A percentile compares a stretch with the other conserved stretches of the same genome.
These are phyloP conservation scores for Drosophila virilis DNA, from an alignment of 1,140 invertebrate genomes.

Conservation along the genomic window DNA sequence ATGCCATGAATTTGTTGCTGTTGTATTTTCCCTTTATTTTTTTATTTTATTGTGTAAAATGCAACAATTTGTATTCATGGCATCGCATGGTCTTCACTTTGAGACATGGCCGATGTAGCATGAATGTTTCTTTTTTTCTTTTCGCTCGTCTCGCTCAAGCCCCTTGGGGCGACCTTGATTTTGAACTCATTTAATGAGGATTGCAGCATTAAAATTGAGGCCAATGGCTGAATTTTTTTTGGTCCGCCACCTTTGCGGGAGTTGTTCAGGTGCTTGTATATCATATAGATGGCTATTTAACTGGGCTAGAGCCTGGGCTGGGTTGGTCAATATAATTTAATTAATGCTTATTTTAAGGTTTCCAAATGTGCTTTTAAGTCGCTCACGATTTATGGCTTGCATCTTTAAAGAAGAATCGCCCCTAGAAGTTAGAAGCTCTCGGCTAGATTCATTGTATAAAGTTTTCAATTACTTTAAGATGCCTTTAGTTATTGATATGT, in stretches of 20 bases:
- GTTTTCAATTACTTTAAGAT: too few species aligned
- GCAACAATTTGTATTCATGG: constrained; percentile 81
- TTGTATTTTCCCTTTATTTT: constrained; percentile 7
- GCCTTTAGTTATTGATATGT: too few species aligned
- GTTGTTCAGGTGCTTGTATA: constrained; percentile 23
- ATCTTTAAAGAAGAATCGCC: not conserved
- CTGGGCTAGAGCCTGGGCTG: not conserved
- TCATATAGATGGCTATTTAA: constrained; percentile 17
- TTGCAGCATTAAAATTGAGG: constrained; percentile 64
- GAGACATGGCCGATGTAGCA: constrained; percentile 64
- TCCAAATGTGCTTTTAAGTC: not conserved
- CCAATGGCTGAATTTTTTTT: constrained; percentile 50
- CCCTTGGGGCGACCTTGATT: constrained; percentile 65
- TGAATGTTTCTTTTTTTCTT: constrained; percentile 39
- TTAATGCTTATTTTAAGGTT: constrained; percentile 7
- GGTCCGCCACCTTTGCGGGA: constrained; percentile 4
- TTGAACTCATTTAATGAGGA: constrained; percentile 73
- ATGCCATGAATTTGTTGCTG: constrained; percentile 62
- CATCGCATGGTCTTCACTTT: constrained; percentile 49
- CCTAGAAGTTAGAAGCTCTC: not conserved
- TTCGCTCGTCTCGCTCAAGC: not conserved
- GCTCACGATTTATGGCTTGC: not conserved
- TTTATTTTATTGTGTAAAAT: constrained; percentile 59
- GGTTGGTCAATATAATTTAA: constrained; percentile 1
- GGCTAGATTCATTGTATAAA: too few species aligned